These are phyloP conservation scores for Enteromius radiatus DNA, from an alignment of 2,797 vertebrate genomes.

Conservation along the genomic window DNA sequence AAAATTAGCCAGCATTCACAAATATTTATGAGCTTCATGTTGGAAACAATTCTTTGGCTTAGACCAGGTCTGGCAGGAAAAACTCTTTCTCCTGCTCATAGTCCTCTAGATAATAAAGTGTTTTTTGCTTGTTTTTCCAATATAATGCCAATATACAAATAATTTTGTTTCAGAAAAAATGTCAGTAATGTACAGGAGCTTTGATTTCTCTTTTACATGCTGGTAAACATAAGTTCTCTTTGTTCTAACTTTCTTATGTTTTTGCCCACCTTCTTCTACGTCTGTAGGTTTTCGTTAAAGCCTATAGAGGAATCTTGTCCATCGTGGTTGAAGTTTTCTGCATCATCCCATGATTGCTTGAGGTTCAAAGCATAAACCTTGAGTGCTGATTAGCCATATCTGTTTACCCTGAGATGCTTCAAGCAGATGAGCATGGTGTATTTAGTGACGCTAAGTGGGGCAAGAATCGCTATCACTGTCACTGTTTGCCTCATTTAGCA, in stretches of 20 bases:
- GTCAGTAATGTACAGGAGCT: conserved; percentile 58
- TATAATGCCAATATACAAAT: conserved; percentile 35
- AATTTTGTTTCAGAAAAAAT: conserved; percentile 61
- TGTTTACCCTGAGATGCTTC: background rate
- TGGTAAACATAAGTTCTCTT: background rate
- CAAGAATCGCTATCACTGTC: background rate
- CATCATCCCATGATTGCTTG: conserved; percentile 30
- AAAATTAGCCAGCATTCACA: conserved; percentile 1
- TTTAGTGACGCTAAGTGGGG: background rate
- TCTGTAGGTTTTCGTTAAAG: conserved; percentile 2
- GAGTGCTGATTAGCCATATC: conserved; percentile 45
- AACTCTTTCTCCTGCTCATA: background rate
- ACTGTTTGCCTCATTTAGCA: background rate
- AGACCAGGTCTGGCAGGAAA: background rate
- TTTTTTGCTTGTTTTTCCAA: conserved; percentile 30
- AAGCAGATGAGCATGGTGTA: background rate
- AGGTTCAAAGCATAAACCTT: conserved; percentile 59
- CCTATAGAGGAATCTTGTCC: background rate
- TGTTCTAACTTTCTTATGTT: background rate
- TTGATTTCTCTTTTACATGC: background rate
- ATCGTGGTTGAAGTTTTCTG: conserved; percentile 28
- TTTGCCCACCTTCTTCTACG: background rate
- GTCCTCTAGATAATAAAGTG: background rate
- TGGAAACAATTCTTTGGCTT: conserved; percentile 18
- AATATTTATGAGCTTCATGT: conserved; percentile 23